These are phyloP conservation scores for Hermaeophaga mercurialis DNA, from an alignment of 2,888 invertebrate species.

Conservation along the genomic window DNA sequence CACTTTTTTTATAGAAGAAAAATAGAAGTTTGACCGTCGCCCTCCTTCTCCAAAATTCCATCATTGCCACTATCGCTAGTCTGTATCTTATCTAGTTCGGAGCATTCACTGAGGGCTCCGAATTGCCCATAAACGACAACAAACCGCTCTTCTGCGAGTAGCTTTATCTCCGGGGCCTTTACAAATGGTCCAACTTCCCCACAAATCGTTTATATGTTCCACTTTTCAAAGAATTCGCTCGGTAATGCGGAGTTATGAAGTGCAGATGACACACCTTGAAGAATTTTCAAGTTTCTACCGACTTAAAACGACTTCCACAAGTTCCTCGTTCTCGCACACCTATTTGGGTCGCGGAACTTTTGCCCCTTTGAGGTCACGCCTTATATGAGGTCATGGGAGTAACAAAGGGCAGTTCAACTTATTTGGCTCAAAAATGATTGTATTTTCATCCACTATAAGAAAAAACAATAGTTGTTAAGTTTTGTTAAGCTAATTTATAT, in stretches of 20 bases:
- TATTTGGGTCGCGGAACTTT: slow-evolving; percentile 24
- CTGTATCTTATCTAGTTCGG: slow-evolving; percentile 15
- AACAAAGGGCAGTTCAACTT: neutral
- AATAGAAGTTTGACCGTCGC: slow-evolving; percentile 1
- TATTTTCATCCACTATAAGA: no score
- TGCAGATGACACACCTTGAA: slow-evolving; percentile 36
- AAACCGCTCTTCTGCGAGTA: slow-evolving; percentile 10
- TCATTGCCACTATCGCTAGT: neutral
- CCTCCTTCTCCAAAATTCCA: neutral
- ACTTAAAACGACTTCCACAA: slow-evolving; percentile 28
- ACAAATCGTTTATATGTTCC: slow-evolving; percentile 44
- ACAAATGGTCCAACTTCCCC: slow-evolving; percentile 32
- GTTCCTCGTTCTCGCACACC: slow-evolving; percentile 17
- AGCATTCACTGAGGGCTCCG: slow-evolving; percentile 2
- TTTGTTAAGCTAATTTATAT: no score
- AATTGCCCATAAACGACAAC: slow-evolving; percentile 12
- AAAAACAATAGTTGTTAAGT: no score
- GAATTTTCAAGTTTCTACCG: slow-evolving; percentile 27
- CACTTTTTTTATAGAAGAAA: neutral
- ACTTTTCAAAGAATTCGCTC: slow-evolving; percentile 38
- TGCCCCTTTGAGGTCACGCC: slow-evolving; percentile 10
- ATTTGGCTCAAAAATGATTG: no score
- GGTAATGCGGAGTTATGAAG: slow-evolving; percentile 37
- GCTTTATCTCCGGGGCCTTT: slow-evolving; percentile 16
- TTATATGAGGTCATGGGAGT: neutral